These are phyloP conservation scores for Fragum fragum DNA, from an alignment of 2,888 invertebrate genomes.

Conservation along the genomic window DNA sequence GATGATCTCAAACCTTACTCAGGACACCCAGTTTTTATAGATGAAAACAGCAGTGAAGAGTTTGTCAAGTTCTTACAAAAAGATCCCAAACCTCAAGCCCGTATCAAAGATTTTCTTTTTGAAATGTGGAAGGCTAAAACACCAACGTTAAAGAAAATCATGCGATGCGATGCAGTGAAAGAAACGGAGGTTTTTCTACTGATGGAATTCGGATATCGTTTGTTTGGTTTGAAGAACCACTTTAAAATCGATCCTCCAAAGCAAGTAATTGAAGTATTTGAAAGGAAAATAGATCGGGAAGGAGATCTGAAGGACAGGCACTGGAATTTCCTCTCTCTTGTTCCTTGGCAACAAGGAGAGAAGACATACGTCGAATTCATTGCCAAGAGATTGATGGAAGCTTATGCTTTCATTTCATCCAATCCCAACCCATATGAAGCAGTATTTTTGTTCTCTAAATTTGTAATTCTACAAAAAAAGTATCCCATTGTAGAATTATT, in stretches of 20 bases:
- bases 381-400: slow-evolving; percentile 65
- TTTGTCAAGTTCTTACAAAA: slow-evolving; percentile 19
- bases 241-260: slow-evolving; percentile 30
- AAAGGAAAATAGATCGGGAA: slow-evolving; percentile 37
- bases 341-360: background rate
- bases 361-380: slow-evolving; percentile 55
- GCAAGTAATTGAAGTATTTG: slow-evolving; percentile 36
- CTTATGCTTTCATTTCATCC: slow-evolving; percentile 47
- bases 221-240: slow-evolving; percentile 45
- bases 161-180: slow-evolving; percentile 34
- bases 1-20: slow-evolving; percentile 58
- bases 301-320: background rate
- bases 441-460: slow-evolving; percentile 73
- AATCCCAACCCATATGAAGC: slow-evolving; percentile 69
- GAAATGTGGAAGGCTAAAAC: slow-evolving; percentile 36
- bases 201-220: slow-evolving; percentile 47
- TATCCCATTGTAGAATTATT: slow-evolving; percentile 45
- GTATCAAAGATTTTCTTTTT: slow-evolving; percentile 33
- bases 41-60: slow-evolving; percentile 30
- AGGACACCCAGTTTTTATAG: slow-evolving; percentile 43
- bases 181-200: slow-evolving; percentile 45
- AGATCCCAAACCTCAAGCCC: slow-evolving; percentile 20
- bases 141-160: background rate
- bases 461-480: slow-evolving; percentile 58
- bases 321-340: background rate